These are phyloP conservation scores for Platyscapa corneri DNA, from an alignment of 1,140 invertebrate species.

Conservation along the genomic window DNA sequence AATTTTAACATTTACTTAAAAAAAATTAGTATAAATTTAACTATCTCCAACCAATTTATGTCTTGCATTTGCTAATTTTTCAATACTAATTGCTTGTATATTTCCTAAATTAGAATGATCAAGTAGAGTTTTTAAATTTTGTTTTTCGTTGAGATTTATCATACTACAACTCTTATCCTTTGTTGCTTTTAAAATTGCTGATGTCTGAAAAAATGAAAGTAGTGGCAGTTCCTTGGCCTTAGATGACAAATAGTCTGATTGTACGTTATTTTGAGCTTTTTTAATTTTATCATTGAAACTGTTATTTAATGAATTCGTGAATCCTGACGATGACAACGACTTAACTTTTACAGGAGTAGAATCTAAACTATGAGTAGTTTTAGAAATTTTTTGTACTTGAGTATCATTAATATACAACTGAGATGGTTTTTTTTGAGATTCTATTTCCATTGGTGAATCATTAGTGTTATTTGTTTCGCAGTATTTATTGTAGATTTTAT, in stretches of 20 bases:
- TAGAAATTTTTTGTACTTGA: constrained; percentile 53
- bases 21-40: constrained; percentile 36
- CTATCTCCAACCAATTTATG: constrained; percentile 61
- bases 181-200: constrained; percentile 45
- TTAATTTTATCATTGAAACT: constrained; percentile 34
- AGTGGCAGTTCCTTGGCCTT: constrained; percentile 67
- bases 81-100: constrained; percentile 64
- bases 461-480: constrained; percentile 8
- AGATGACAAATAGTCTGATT: constrained; percentile 46
- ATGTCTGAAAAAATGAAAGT: constrained; percentile 62
- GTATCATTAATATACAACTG: constrained; percentile 34
- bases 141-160: constrained; percentile 64
- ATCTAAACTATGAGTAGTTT: constrained; percentile 57
- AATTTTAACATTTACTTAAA: constrained; percentile 28
- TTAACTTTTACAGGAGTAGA: constrained; percentile 61
- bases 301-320: constrained; percentile 51
- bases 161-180: constrained; percentile 67
- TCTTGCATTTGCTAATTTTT: constrained; percentile 62
- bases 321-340: constrained; percentile 36
- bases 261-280: neutral
- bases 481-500: constrained; percentile 34
- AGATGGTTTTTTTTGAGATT: constrained; percentile 38
- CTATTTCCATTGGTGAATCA: constrained; percentile 19
- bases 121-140: constrained; percentile 59
- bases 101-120: constrained; percentile 61